Conservation (phyloP, 92 coral and sea anemone species). For the Porites cylindrica region DNA sequence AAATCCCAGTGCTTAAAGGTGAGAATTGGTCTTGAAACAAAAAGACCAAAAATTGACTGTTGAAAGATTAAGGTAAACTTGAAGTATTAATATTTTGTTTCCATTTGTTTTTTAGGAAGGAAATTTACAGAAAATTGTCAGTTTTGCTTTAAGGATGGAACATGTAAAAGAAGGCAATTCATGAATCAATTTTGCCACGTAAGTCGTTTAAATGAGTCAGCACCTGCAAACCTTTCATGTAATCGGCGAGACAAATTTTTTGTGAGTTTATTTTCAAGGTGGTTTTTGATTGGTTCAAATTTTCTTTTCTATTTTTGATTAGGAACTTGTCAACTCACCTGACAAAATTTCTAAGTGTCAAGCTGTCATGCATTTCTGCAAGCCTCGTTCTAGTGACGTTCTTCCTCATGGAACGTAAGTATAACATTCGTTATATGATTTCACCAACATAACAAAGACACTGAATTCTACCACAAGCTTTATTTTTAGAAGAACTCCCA, state of each 20-base stretch:
- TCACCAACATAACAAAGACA: neutral
- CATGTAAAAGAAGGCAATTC: constrained; percentile 58
- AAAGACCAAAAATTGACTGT: neutral
- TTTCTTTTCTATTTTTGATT: neutral
- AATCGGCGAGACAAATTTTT: too few species aligned
- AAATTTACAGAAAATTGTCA: constrained; percentile 65
- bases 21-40: neutral
- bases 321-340: constrained; percentile 70
- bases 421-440: neutral
- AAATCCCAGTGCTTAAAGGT: constrained; percentile 54
- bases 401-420: constrained; percentile 67
- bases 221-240: neutral
- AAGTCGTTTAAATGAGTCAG: constrained; percentile 10
- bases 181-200: constrained; percentile 70
- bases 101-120: constrained; percentile 27
- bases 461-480: too few species aligned
- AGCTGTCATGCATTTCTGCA: constrained; percentile 62
- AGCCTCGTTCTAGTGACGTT: constrained; percentile 57
- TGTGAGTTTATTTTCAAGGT: too few species aligned
- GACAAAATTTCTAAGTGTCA: constrained; percentile 52
- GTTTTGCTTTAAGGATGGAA: constrained; percentile 68
- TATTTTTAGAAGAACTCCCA: too few species aligned
- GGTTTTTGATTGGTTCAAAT: neutral
- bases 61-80: neutral
- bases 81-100: too few species aligned